phyloP scores from a whole-genome alignment of 2,113 vertebrate genomes.

The Lontra canadensis region DNA sequence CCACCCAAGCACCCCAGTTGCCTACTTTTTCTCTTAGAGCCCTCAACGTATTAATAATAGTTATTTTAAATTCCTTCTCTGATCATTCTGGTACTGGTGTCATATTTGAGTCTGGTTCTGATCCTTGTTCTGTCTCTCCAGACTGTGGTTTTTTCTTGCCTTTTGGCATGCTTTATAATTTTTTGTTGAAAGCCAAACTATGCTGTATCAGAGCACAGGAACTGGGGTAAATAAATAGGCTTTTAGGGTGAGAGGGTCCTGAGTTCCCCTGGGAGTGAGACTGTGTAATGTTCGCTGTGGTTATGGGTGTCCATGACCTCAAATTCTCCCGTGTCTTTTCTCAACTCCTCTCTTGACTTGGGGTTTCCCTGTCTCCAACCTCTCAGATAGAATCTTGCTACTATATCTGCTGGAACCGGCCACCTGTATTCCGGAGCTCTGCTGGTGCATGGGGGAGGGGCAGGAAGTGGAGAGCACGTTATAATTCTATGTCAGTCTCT shows the following conservation, averaged over 20 bases:
- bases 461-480: rapidly evolving
- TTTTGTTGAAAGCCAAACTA: not conserved
- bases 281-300: too few species aligned
- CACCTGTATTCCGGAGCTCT: rapidly evolving
- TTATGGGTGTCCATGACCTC: not conserved
- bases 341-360: not conserved
- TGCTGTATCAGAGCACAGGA: not conserved
- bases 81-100: not conserved
- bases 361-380: not conserved
- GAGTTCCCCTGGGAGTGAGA: not conserved
- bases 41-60: too few species aligned
- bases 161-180: not conserved
- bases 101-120: not conserved
- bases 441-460: rapidly evolving
- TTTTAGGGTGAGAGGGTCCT: not conserved
- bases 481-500: not conserved
- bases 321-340: not conserved
- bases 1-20: not conserved
- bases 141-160: too few species aligned
- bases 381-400: not conserved
- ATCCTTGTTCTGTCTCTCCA: not conserved
- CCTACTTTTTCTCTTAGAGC: not conserved
- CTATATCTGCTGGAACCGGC: rapidly evolving
- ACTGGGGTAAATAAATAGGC: not conserved
- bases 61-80: not conserved